Percentiles rank a stretch among this genome's conserved stretches.
phyloP scores from a whole-genome alignment of 2,797 vertebrate genomes.

The Catamblyrhynchus diadema region DNA sequence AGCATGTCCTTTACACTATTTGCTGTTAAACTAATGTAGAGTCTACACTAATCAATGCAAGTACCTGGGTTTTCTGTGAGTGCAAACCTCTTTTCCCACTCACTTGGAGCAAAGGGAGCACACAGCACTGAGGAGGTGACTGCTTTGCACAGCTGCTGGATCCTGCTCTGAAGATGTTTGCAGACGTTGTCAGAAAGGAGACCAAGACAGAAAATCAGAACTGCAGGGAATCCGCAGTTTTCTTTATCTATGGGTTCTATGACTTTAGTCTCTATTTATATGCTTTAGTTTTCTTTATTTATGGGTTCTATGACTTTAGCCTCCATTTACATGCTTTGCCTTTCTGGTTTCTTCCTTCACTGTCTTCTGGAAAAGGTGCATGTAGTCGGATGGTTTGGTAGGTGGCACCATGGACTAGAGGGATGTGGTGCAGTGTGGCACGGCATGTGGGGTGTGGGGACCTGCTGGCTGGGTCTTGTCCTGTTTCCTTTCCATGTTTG shows the following conservation, averaged over 20 bases:
- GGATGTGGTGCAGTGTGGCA: neutral
- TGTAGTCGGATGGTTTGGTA: accelerated
- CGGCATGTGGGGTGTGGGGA: neutral
- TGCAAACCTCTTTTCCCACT: neutral
- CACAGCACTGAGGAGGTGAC: neutral
- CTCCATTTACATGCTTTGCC: neutral
- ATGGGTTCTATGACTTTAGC: neutral
- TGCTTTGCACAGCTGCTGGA: neutral
- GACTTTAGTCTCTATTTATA: neutral
- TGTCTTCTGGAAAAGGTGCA: neutral
- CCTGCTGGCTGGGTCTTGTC: neutral
- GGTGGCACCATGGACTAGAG: neutral
- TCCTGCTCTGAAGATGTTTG: neutral
- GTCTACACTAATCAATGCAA: neutral
- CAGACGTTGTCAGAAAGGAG: neutral
- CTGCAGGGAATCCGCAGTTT: neutral
- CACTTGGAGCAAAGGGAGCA: neutral
- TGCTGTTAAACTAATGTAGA: neutral
- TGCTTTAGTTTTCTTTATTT: neutral
- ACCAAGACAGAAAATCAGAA: neutral
- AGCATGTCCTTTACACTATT: neutral
- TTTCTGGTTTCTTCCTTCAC: neutral
- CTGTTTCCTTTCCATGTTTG: neutral
- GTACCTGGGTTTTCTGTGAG: neutral
- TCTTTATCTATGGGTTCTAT: neutral